Base-by-base conservation (phyloP, 2,888 invertebrate genomes). In the Tineola bisselliella region DNA sequence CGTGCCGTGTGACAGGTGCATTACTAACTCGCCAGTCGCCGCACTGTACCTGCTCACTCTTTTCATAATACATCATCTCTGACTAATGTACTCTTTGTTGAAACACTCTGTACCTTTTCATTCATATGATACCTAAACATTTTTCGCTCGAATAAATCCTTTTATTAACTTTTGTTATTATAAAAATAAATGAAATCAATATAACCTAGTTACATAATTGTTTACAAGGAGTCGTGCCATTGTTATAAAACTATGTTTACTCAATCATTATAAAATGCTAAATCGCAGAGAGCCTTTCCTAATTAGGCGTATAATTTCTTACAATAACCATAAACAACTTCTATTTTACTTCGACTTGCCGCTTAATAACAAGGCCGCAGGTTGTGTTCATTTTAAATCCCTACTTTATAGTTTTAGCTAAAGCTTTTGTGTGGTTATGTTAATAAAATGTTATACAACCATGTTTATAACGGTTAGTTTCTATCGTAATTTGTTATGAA, bases 11-110 rank as follows among this genome's bases (percentile, higher is more conserved):
- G 48, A 48, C 48, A 48, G 48, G 48, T 48, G 48, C 48, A 18
- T 8, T 48, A 17, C 38, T 38, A 38, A n/a, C n/a, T n/a, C n/a
- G 48, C 48, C 48, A 15, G 11, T 48, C 48, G 48, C 48, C 48
- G 10, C 48, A 12, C 44, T n/a, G n/a, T 44, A 44, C 44, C 44
- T 44, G 44, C 15, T 44, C 12, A 13, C 48, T 48, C 48, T 48
- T 48, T 48, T 48, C 48, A 48, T 48, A 48, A 48, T 48, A 48
- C 48, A 59, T 60, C 70, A 70, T 72, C 71, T 70, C 68, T 64
- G 66, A 71, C 68, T 74, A 74, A 75, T 72, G 70, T 67, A 66
- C 65, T 67, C 70, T 72, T 76, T 74, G 73, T 73, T 71, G 69
- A 66, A 64, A 64, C 18, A 63, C 62, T 4, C 11, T 38, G 38